phyloP scores from a whole-genome alignment of 2,797 vertebrate species.

The Alauda arvensis region DNA sequence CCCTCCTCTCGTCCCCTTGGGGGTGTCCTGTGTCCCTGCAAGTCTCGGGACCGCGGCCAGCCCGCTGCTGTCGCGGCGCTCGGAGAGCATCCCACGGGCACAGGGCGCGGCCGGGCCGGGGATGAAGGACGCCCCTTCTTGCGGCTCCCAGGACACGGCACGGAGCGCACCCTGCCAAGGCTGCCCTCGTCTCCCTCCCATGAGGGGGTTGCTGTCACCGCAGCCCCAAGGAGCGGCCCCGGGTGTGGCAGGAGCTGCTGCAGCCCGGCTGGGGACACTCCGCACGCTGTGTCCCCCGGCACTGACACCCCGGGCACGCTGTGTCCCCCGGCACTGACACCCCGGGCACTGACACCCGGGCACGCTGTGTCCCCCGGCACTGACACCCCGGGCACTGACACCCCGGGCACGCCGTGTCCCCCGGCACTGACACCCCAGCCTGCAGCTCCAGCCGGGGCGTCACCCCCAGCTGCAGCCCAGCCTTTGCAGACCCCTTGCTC shows the following conservation, averaged over 20 bases:
- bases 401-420: no score
- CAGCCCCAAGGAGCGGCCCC: background rate
- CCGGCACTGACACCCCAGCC: background rate
- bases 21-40: fast-evolving
- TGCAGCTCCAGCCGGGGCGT: fast-evolving
- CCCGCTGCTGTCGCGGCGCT: background rate
- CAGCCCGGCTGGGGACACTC: background rate
- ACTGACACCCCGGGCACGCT: fast-evolving
- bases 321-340: background rate
- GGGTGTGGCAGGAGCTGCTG: background rate
- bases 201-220: fast-evolving
- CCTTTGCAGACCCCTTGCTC: background rate
- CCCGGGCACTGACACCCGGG: background rate
- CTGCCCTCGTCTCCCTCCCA: fast-evolving
- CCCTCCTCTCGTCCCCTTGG: no score
- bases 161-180: fast-evolving
- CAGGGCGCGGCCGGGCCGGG: fast-evolving
- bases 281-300: no score
- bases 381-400: no score
- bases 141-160: fast-evolving
- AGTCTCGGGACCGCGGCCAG: fast-evolving
- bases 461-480: background rate
- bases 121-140: fast-evolving
- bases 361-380: no score
- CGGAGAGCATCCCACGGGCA: fast-evolving